Conservation (phyloP, 64 coral and sea anemone species). For the Catalaphyllia jardinei region DNA sequence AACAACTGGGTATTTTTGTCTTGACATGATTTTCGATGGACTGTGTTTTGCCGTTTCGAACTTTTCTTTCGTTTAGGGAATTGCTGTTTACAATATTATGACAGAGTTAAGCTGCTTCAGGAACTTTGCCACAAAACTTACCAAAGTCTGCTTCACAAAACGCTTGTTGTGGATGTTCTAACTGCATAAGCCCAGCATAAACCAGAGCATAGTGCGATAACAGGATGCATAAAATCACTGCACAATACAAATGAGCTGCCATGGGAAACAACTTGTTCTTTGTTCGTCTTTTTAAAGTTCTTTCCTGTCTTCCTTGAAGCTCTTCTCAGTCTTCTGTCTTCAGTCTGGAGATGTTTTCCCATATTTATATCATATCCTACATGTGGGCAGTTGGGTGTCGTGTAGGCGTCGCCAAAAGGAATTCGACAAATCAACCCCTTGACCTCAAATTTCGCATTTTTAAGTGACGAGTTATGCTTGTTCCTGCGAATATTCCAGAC, state of each 20-base stretch:
- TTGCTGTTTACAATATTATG: background rate
- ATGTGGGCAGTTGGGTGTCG: background rate
- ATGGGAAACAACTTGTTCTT: background rate
- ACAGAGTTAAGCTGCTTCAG: background rate
- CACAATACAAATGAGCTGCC: background rate
- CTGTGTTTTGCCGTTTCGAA: too few species aligned
- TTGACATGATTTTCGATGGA: too few species aligned
- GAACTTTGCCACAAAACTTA: background rate
- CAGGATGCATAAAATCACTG: background rate
- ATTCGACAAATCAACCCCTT: background rate
- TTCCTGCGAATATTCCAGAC: background rate
- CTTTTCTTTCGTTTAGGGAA: background rate
- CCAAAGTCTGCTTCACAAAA: slow-evolving; percentile 18
- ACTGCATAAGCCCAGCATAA: background rate
- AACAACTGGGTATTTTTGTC: too few species aligned
- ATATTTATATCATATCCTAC: background rate
- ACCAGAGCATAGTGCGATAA: too few species aligned
- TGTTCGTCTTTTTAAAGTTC: background rate
- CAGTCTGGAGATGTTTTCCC: background rate
- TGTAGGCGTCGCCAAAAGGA: background rate
- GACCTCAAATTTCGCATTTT: background rate
- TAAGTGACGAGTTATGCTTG: background rate
- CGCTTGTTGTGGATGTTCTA: background rate
- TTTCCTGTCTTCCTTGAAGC: background rate
- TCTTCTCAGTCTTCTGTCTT: background rate